Base-by-base conservation (phyloP, 2,797 vertebrate species). In the Chromobotia macracanthus region DNA sequence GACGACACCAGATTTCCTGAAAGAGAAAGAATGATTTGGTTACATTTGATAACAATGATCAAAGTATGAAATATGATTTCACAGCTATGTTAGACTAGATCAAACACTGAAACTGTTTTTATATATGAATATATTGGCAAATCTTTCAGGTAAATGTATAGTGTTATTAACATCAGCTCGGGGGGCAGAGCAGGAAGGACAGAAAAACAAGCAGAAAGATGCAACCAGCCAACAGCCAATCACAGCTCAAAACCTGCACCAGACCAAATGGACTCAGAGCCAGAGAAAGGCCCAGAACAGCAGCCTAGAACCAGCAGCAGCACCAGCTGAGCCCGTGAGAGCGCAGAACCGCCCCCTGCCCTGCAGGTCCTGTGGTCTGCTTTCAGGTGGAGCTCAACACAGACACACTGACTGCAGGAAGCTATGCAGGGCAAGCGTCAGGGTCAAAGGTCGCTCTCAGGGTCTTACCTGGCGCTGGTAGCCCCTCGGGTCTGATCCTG, bases 381-480 rank as follows among this genome's bases (percentile, higher is more conserved):
- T n/a, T n/a, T n/a, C n/a, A n/a, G n/a, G n/a, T 41, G 38, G 38
- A 41, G 44, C 44, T 46, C 44, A 46, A 53, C 50, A 48, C 21
- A 21, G 35, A 72, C 51, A 31, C 31, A 70, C 23, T 71, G 35
- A 72, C 51, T 63, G 80, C 46, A 50, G 55, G 55, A 61, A 15
- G 66, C 51, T 60, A 64, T 48, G 72, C 74, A 69, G 68, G 75
- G 73, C 67, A 83, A 79, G 75, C 77, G 56, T 84, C 82, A 75
- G 86, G 86, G 84, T 86, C 85, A 75, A 58, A 84, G 83, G 88
- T 88, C 82, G 88, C 85, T 86, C 90, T 86, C 81, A 88, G 78
- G 83, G 86, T 90, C 93, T 98, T 97, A 99, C 97, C 97, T 97
- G 94, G 80, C 83, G 94, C 85, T 86, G 94, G 94, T 92, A 96